phyloP scores from a whole-genome alignment of 2,797 vertebrate species.

The Tympanoctomys barrerae region DNA sequence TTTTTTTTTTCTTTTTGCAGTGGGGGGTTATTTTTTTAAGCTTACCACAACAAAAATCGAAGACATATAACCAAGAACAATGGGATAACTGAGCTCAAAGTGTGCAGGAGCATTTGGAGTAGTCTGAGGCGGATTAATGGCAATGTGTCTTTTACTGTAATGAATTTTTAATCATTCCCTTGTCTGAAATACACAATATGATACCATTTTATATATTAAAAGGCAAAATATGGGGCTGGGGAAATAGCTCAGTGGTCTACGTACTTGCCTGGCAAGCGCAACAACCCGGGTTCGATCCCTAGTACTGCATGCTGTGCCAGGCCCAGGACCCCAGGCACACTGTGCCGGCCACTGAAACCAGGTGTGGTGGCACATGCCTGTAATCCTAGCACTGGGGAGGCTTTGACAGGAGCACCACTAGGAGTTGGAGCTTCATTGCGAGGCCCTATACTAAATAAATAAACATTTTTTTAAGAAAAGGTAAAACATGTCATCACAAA shows the following conservation, averaged over 20 bases:
- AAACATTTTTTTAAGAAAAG: background rate
- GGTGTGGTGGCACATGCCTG: too few species aligned
- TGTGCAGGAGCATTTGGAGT: background rate
- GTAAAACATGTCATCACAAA: background rate
- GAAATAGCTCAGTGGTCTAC: too few species aligned
- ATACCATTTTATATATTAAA: background rate
- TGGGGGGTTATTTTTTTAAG: background rate
- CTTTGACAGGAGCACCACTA: too few species aligned
- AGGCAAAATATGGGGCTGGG: background rate
- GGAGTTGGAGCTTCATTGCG: too few species aligned
- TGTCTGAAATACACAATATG: background rate
- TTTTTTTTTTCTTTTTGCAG: too few species aligned
- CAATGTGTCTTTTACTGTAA: background rate
- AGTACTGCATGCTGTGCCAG: too few species aligned
- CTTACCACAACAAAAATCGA: background rate
- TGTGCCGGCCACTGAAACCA: too few species aligned
- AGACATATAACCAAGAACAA: background rate
- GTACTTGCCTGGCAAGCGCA: too few species aligned
- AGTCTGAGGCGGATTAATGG: background rate
- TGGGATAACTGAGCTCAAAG: background rate
- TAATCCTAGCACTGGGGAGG: too few species aligned
- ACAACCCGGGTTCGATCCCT: too few species aligned
- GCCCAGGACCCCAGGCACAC: too few species aligned
- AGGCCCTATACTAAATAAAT: too few species aligned
- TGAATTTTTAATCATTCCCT: background rate